These are phyloP conservation scores for Criorhina ranunculi DNA, from an alignment of 2,888 invertebrate genomes.

Conservation along the genomic window DNA sequence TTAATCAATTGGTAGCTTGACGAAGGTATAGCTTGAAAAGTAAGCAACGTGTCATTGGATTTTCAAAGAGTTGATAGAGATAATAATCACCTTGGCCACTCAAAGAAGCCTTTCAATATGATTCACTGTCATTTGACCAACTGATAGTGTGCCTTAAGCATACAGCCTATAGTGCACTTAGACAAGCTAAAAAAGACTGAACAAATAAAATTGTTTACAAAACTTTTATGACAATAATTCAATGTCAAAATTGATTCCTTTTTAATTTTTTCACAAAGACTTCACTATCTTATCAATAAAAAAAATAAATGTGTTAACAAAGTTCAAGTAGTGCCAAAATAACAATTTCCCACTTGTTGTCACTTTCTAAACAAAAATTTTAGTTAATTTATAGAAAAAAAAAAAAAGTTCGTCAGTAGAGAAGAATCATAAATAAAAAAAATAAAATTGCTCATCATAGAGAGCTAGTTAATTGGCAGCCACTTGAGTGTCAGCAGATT, in stretches of 20 bases:
- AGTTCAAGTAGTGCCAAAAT: slow-evolving; percentile 4
- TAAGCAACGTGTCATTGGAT: too few relatives aligned
- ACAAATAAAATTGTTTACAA: neutral
- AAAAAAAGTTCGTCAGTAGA: slow-evolving; percentile 6
- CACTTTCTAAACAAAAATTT: slow-evolving; percentile 1
- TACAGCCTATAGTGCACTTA: neutral
- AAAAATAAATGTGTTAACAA: neutral
- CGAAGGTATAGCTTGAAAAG: too few relatives aligned
- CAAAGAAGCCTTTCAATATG: too few relatives aligned
- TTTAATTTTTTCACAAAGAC: slow-evolving; percentile 15
- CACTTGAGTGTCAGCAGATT: neutral
- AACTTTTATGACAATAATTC: neutral
- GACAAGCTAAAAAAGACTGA: neutral
- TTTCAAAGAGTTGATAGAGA: too few relatives aligned
- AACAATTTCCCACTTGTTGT: neutral
- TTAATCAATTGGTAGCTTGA: too few relatives aligned
- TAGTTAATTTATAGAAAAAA: slow-evolving; percentile 18
- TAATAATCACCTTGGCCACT: too few relatives aligned
- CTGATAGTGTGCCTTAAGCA: too few relatives aligned
- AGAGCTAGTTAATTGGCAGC: neutral
- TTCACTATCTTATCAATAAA: neutral
- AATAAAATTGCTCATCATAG: neutral
- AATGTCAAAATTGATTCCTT: slow-evolving; percentile 24
- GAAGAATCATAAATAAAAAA: slow-evolving; percentile 7
- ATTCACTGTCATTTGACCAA: too few relatives aligned